Conservation (phyloP, 2,113 vertebrate genomes). For the human region DNA sequence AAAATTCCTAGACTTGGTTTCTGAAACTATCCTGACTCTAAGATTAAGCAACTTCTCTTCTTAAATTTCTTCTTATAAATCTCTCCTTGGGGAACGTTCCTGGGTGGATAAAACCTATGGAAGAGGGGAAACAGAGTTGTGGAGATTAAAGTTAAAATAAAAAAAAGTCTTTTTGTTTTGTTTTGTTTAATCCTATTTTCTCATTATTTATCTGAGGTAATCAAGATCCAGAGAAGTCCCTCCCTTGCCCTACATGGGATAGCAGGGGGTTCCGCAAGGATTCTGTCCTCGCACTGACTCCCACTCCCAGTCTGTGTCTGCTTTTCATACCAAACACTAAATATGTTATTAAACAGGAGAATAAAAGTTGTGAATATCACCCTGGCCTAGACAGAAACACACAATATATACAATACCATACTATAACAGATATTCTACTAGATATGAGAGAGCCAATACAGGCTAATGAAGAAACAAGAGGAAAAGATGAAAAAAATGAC, state of each 20-base stretch:
- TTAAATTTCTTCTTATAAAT: background rate
- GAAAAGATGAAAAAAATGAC: background rate
- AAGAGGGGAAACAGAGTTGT: background rate
- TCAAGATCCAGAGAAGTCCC: background rate
- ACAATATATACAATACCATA: background rate
- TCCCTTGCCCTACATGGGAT: background rate
- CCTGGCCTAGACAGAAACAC: background rate
- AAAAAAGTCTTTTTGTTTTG: background rate
- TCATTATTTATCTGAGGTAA: background rate
- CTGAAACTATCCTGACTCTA: background rate
- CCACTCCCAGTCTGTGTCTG: background rate
- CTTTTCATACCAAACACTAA: background rate
- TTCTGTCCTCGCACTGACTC: background rate
- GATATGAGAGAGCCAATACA: background rate
- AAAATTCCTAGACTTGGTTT: background rate
- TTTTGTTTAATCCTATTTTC: background rate
- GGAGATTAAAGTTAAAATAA: background rate
- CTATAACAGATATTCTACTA: background rate
- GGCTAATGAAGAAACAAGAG: background rate
- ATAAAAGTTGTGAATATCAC: background rate
- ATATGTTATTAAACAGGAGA: background rate
- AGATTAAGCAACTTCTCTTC: background rate
- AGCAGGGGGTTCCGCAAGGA: background rate
- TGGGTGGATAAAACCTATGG: background rate
- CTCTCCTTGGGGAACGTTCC: background rate